Conservation (phyloP, 2,113 vertebrate species). For the Melanostigma gelatinosum region DNA sequence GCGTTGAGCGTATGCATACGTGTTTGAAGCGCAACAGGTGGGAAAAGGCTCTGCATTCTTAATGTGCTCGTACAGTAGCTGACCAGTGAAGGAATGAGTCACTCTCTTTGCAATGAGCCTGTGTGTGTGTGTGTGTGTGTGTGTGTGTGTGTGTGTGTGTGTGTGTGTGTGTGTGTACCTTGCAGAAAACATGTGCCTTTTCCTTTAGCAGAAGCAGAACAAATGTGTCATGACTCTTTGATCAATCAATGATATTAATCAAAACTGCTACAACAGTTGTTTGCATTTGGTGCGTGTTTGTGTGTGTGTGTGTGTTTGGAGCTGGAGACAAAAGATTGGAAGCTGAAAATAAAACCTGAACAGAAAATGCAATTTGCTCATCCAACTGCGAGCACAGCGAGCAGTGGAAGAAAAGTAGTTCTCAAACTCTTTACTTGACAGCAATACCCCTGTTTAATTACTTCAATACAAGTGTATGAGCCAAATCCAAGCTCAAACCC, state of each 20-base stretch:
- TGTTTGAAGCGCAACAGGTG: constrained; percentile 27
- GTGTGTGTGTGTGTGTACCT: neutral
- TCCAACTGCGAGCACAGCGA: constrained; percentile 5
- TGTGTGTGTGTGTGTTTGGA: neutral
- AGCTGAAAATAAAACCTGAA: constrained; percentile 11
- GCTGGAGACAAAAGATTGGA: constrained; percentile 10
- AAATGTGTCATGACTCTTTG: constrained; percentile 19
- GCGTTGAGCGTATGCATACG: neutral
- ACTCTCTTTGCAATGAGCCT: constrained; percentile 30
- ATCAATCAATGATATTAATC: constrained; percentile 13
- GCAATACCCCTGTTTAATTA: neutral
- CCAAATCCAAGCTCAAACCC: neutral
- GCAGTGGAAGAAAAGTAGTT: neutral
- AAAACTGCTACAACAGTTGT: neutral
- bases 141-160: constrained; percentile 5
- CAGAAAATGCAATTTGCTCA: constrained; percentile 13
- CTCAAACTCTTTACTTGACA: neutral
- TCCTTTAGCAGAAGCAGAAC: constrained; percentile 5
- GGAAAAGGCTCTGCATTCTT: constrained; percentile 15
- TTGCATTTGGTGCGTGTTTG: neutral
- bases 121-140: neutral
- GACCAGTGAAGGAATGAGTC: constrained; percentile 42
- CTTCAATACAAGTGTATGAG: neutral
- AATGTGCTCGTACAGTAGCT: constrained; percentile 48
- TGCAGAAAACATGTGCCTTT: constrained; percentile 8